A percentile compares a stretch with the other conserved stretches of the same genome.
Evolutionary conservation across 2,888 invertebrate genomes (phyloP).

Genomic region (Eustalomyia histrio): DNA sequence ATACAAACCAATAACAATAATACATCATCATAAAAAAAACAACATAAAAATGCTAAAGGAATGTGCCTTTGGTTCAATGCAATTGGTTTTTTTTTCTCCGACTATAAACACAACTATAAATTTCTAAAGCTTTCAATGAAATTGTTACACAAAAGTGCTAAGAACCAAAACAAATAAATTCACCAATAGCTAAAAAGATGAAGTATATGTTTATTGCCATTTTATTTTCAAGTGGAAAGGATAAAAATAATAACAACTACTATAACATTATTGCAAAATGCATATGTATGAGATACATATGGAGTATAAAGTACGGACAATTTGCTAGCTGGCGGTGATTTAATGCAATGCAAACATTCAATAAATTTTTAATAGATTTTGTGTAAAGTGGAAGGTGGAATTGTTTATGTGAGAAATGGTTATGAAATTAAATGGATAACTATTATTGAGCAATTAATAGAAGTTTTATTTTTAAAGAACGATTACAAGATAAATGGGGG

Average conservation of each 20-base stretch:
- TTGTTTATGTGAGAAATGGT: not conserved
- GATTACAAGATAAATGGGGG: no score
- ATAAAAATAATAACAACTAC: not conserved
- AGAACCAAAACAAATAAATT: not conserved
- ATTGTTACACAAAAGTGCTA: not conserved
- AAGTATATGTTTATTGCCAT: not conserved
- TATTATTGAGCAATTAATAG: no score
- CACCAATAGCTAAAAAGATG: not conserved
- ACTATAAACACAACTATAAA: slow-evolving; percentile 2
- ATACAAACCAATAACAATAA: slow-evolving; percentile 54
- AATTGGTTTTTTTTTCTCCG: not conserved
- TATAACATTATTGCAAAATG: not conserved
- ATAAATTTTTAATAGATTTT: not conserved
- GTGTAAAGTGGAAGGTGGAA: not conserved
- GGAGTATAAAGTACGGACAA: not conserved
- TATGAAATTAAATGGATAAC: not conserved
- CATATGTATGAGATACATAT: not conserved
- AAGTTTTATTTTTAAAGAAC: no score
- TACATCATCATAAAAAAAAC: slow-evolving; percentile 48
- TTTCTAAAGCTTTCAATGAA: not conserved
- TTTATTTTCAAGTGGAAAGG: not conserved
- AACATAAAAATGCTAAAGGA: slow-evolving; percentile 24
- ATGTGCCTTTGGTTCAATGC: not conserved
- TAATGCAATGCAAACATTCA: not conserved
- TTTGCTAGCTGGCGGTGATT: not conserved